phyloP scores from a whole-genome alignment of 2,888 invertebrate species.

The Epistrophella euchroma region DNA sequence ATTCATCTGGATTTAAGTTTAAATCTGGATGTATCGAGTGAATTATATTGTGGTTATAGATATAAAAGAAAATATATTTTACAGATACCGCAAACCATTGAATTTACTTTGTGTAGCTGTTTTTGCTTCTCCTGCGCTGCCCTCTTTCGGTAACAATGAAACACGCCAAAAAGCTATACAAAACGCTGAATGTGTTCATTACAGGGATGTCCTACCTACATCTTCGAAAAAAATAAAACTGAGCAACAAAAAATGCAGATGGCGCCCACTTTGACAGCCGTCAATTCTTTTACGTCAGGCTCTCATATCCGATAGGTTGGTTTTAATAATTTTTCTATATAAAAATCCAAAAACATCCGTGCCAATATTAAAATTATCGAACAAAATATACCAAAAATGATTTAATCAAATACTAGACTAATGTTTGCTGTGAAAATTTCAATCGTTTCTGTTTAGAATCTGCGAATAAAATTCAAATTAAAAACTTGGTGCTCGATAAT shows the following conservation, averaged over 20 bases:
- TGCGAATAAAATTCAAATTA: slow-evolving; percentile 15
- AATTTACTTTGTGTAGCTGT: too few relatives aligned
- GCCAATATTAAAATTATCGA: slow-evolving; percentile 77
- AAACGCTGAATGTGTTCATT: slow-evolving; percentile 3
- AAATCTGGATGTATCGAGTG: too few relatives aligned
- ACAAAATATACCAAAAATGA: slow-evolving; percentile 72
- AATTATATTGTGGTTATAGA: too few relatives aligned
- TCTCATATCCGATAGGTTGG: slow-evolving; percentile 83
- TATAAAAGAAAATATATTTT: too few relatives aligned
- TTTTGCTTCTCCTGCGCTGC: too few relatives aligned
- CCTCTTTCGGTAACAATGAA: too few relatives aligned
- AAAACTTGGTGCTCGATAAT: slow-evolving; percentile 23
- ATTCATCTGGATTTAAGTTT: too few relatives aligned
- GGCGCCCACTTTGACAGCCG: slow-evolving; percentile 77
- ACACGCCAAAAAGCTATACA: too few relatives aligned
- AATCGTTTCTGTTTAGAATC: slow-evolving; percentile 7
- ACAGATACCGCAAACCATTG: too few relatives aligned
- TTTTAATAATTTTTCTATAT: slow-evolving; percentile 78
- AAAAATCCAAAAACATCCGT: slow-evolving; percentile 81
- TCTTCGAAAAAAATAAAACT: slow-evolving; percentile 23
- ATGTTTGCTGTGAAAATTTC: slow-evolving; percentile 68
- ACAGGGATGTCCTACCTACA: background rate
- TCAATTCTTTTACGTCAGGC: slow-evolving; percentile 83
- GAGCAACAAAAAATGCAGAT: slow-evolving; percentile 50
- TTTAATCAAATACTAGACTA: slow-evolving; percentile 24